Conservation (phyloP, 2,888 invertebrate species). For the Kryphioiulus occultus region DNA sequence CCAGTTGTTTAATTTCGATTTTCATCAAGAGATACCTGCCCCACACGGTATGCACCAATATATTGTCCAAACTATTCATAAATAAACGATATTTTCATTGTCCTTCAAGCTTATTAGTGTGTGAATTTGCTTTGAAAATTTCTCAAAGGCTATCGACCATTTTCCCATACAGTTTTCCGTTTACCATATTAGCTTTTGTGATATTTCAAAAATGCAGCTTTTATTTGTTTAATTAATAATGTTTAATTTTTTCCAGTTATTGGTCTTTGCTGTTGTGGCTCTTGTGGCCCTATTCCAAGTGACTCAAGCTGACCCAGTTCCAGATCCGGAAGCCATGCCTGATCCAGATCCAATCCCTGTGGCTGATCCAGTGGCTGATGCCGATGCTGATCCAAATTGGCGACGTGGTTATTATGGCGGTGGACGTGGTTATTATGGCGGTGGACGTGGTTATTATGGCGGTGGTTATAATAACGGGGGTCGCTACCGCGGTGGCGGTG, state of each 20-base stretch:
- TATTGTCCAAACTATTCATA: too few species aligned
- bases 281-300: conserved; percentile 34
- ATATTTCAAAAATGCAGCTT: too few species aligned
- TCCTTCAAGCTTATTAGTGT: too few species aligned
- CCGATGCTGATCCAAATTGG: neutral
- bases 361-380: conserved; percentile 31
- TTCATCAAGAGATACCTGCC: too few species aligned
- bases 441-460: conserved; percentile 18
- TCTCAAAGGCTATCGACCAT: too few species aligned
- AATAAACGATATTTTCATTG: too few species aligned
- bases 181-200: too few species aligned
- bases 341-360: conserved; percentile 30
- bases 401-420: conserved; percentile 4
- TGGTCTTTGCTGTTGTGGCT: conserved; percentile 22
- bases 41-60: too few species aligned
- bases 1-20: too few species aligned
- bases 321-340: conserved; percentile 42
- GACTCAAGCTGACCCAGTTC: conserved; percentile 27
- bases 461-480: neutral
- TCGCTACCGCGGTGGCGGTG: neutral
- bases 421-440: conserved; percentile 30
- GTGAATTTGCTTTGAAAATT: too few species aligned
- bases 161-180: too few species aligned
- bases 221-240: too few species aligned
- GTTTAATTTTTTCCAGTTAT: conserved; percentile 29